A percentile compares a stretch with the other conserved stretches of the same genome.
phyloP scores from a whole-genome alignment of 2,797 vertebrate genomes.

The Myotis planiceps region DNA sequence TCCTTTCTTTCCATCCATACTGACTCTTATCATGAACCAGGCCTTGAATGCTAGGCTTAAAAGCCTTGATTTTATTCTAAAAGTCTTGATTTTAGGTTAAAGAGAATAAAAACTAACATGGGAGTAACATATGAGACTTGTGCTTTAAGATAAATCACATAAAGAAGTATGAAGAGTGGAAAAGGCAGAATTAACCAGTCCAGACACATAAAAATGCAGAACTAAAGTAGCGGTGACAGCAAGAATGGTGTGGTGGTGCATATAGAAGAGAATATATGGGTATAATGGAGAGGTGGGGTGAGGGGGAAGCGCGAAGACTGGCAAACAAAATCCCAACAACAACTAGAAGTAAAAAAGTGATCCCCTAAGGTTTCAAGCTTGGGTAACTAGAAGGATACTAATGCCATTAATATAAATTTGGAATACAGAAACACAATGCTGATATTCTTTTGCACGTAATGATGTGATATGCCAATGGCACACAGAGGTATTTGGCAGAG shows the following conservation, averaged over 20 bases:
- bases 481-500: background rate
- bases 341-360: background rate
- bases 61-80: background rate
- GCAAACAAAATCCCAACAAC: background rate
- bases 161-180: background rate
- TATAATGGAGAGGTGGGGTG: background rate
- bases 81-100: background rate
- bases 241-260: background rate
- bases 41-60: background rate
- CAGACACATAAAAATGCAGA: background rate
- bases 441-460: background rate
- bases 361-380: background rate
- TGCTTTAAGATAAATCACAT: background rate
- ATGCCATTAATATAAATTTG: background rate
- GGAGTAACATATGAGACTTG: background rate
- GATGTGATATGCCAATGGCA: background rate
- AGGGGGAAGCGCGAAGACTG: background rate
- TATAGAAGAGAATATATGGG: background rate
- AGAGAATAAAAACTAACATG: background rate
- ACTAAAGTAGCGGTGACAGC: background rate
- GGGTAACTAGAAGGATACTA: background rate
- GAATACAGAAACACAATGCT: background rate
- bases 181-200: background rate
- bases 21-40: background rate
- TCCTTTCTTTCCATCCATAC: constrained; percentile 15